Base-by-base conservation (phyloP, 2,888 invertebrate genomes). In the Notodonta dromedarius region DNA sequence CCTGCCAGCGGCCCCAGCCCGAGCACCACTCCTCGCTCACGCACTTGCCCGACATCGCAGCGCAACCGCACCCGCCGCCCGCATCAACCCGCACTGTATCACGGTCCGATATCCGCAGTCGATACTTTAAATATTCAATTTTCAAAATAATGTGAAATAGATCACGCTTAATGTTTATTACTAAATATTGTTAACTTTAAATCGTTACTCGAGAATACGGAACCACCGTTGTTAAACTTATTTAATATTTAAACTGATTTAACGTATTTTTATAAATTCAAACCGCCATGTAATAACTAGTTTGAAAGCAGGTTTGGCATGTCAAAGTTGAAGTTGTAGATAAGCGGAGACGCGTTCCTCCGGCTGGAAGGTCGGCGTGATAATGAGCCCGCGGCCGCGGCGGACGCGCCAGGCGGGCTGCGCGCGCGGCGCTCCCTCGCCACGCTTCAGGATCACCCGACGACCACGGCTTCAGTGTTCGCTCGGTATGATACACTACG, bases 1-100 rank as follows among this genome's bases (percentile, higher is more conserved):
- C 86, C 83, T 90, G 91, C 92, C 91, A 91, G 64, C 87, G 76
- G 52, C 91, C 90, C 87, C 89, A 90, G 51, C 90, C 88, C 14
- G 81, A 76, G 66, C 86, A 84, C 78, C 84, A 85, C 78, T 87
- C 86, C 69, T 84, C 83, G 61, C 78, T 82, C 68, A 82, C 72
- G 58, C 35, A 60, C 13, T 62, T 69, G 7, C 65, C 73, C 7
- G 76, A 64, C 77, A 79, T 76, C 40, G 39, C 56, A 35, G 35
- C 35, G 24, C 24, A 24, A 35, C 35, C 35, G 35, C 13, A 24
- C 39, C 24, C 51, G 50, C 7, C 16, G 14, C 50, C 50, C 16
- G 16, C 24, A 32, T 7, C 14, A 13, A 14, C 39, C 56, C 12
- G 5, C 1, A 32, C 50, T 5, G 35, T 24, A 2, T 0, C 46